These are phyloP conservation scores for Trematocara caparti DNA, from an alignment of 2,797 vertebrate species.

Conservation along the genomic window DNA sequence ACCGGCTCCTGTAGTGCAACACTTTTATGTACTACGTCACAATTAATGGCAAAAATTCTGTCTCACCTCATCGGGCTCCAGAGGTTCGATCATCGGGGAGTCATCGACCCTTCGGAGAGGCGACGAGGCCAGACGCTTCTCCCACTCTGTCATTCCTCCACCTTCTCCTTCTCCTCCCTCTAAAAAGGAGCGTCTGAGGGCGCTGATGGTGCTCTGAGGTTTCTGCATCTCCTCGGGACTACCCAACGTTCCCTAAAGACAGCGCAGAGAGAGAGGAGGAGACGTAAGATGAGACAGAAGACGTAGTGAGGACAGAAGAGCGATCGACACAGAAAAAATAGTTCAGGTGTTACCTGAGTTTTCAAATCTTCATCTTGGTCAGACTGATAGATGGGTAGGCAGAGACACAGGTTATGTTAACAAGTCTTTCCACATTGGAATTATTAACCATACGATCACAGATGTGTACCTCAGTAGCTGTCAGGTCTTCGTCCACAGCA, in stretches of 20 bases:
- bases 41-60: not conserved
- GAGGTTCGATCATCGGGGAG: slow-evolving; percentile 94
- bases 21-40: not conserved
- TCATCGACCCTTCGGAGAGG: slow-evolving; percentile 85
- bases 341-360: slow-evolving; percentile 78
- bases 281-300: not conserved
- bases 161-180: slow-evolving; percentile 57
- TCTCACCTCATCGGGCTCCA: slow-evolving; percentile 83
- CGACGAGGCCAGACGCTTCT: slow-evolving; percentile 92
- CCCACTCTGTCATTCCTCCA: slow-evolving; percentile 86
- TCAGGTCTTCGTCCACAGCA: slow-evolving; percentile 88
- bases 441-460: not conserved
- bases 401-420: not conserved
- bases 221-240: slow-evolving; percentile 87
- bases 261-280: not conserved
- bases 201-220: slow-evolving; percentile 88
- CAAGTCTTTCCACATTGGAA: not conserved
- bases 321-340: not conserved
- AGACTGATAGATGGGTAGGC: slow-evolving; percentile 73
- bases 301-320: not conserved
- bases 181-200: slow-evolving; percentile 91
- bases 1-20: not conserved
- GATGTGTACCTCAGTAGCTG: slow-evolving; percentile 86
- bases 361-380: slow-evolving; percentile 93
- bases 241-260: slow-evolving; percentile 77